Conservation (phyloP, 2,113 vertebrate species). For the Excalfactoria chinensis region DNA sequence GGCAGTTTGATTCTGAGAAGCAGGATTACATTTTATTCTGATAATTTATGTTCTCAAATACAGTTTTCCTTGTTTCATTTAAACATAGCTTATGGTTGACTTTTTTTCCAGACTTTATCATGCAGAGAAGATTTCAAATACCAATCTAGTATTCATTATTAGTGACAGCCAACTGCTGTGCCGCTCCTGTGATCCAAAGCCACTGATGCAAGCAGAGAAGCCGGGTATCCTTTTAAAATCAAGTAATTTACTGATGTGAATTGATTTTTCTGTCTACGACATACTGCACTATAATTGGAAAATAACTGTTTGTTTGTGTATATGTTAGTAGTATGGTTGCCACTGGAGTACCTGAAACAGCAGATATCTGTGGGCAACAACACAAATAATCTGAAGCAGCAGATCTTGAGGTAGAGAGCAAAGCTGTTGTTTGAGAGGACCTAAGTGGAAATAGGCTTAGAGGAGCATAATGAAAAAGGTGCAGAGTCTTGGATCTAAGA, state of each 20-base stretch:
- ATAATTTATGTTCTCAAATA: background rate
- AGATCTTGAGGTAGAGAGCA: background rate
- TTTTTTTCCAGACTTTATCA: constrained; percentile 82
- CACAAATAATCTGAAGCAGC: background rate
- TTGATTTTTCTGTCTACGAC: constrained; percentile 39
- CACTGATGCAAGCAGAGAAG: constrained; percentile 94
- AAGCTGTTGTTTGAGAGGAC: background rate
- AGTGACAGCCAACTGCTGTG: constrained; percentile 93
- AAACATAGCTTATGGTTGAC: background rate
- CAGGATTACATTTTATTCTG: background rate
- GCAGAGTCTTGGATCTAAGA: background rate
- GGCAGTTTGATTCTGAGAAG: background rate
- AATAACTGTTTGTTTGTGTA: background rate
- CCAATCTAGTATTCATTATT: constrained; percentile 96
- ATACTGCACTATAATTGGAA: background rate
- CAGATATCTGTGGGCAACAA: background rate
- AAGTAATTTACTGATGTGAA: background rate
- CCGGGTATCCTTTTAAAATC: constrained; percentile 93
- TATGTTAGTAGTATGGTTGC: background rate
- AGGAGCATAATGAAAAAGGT: background rate
- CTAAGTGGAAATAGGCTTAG: background rate
- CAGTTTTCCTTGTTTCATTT: background rate
- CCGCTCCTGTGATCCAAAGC: constrained; percentile 89
- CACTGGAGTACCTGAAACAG: background rate
- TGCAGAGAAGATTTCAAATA: constrained; percentile 94